Evolutionary conservation across 1,140 invertebrate species (phyloP).

Genomic region (Lordiphosa clarofinis): DNA sequence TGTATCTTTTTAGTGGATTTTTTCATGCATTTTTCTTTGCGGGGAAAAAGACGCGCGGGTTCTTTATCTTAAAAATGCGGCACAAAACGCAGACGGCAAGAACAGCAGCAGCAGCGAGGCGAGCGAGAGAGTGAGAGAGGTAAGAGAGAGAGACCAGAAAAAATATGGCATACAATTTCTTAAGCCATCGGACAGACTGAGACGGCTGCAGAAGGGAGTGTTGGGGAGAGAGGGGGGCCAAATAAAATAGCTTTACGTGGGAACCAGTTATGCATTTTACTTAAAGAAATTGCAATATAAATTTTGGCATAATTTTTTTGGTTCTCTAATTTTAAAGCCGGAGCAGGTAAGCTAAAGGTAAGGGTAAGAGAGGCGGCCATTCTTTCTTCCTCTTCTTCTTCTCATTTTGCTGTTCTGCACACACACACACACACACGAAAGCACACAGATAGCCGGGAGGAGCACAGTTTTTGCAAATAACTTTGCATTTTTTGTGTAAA

Average conservation of each 20-base stretch:
- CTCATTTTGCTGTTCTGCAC: conserved; percentile 43
- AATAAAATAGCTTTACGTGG: conserved; percentile 62
- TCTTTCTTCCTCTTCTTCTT: conserved; percentile 34
- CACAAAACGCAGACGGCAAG: conserved; percentile 65
- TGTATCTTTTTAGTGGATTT: conserved; percentile 2
- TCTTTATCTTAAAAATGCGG: conserved; percentile 73
- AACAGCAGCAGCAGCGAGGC: conserved; percentile 50
- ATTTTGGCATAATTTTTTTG: conserved; percentile 36
- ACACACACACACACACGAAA: conserved; percentile 32
- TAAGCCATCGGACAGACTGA: conserved; percentile 45
- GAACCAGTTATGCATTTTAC: conserved; percentile 63
- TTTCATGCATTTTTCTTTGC: conserved; percentile 44
- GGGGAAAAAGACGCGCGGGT: conserved; percentile 37
- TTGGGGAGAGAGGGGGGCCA: conserved; percentile 4
- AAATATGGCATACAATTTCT: conserved; percentile 74
- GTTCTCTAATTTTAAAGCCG: conserved; percentile 46
- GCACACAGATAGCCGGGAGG: conserved; percentile 20
- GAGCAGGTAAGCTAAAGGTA: conserved; percentile 52
- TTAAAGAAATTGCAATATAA: conserved; percentile 41
- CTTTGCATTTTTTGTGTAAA: conserved; percentile 46
- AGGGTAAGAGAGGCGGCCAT: conserved; percentile 37
- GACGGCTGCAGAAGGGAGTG: not conserved
- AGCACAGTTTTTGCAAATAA: conserved; percentile 52
- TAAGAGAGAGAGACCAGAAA: conserved; percentile 53
- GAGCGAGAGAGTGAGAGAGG: conserved; percentile 57